These are phyloP conservation scores for Rhea americana DNA, from an alignment of 2,113 vertebrate genomes.

Conservation along the genomic window DNA sequence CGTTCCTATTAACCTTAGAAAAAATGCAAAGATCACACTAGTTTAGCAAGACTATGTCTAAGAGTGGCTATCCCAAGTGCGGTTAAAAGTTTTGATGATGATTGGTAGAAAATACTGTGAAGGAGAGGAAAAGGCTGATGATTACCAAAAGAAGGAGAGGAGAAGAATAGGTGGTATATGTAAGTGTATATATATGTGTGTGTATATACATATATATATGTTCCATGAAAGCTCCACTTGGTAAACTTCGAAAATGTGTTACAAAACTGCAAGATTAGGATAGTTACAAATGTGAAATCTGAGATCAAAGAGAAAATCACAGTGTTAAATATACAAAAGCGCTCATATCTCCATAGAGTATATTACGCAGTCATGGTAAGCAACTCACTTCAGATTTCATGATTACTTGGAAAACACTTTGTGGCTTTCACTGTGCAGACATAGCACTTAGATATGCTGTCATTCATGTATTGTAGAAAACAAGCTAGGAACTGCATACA, in stretches of 20 bases:
- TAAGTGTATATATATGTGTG: background rate
- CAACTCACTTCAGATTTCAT: conserved; percentile 62
- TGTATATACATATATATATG: background rate
- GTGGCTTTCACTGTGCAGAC: conserved; percentile 25
- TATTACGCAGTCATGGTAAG: conserved; percentile 47
- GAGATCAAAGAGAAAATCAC: conserved; percentile 59
- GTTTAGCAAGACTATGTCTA: background rate
- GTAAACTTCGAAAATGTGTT: conserved; percentile 45
- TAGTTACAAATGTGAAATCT: conserved; percentile 13
- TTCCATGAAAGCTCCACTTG: conserved; percentile 1
- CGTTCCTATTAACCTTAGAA: background rate
- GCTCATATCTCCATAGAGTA: conserved; percentile 47
- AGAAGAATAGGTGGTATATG: background rate
- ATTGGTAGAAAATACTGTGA: background rate
- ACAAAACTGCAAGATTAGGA: conserved; percentile 43
- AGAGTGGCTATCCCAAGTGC: background rate
- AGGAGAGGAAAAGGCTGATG: background rate
- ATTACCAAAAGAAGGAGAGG: background rate
- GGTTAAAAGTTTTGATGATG: background rate
- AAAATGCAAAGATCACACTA: background rate
- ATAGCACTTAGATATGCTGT: conserved; percentile 46
- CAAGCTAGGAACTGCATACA: conserved; percentile 38
- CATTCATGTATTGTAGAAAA: conserved; percentile 52
- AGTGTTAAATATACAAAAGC: conserved; percentile 57
- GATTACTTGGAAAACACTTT: conserved; percentile 64